Percentiles rank a stretch among this genome's conserved stretches.
Evolutionary conservation across 2,888 invertebrate species (phyloP).

Genomic region (Neoascia interrupta): DNA sequence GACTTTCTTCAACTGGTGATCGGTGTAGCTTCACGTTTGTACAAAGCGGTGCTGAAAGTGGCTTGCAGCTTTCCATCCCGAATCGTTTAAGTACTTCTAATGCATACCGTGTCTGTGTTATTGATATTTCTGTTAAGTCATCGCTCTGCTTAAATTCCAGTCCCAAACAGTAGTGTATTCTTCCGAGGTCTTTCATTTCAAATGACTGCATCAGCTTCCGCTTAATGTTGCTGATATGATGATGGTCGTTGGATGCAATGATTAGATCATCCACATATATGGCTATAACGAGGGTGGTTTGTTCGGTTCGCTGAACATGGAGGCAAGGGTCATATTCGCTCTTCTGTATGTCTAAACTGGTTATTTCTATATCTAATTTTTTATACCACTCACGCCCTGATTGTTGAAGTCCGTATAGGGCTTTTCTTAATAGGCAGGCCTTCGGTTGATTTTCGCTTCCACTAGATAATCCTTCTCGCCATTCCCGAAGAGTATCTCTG

Average conservation of each 20-base stretch:
- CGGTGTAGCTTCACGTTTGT: neutral
- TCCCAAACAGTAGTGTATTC: constrained; percentile 17
- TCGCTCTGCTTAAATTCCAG: constrained; percentile 20
- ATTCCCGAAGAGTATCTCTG: neutral
- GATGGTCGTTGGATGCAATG: constrained; percentile 15
- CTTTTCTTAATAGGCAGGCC: constrained; percentile 29
- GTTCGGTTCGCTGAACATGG: constrained; percentile 4
- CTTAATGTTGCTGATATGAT: neutral
- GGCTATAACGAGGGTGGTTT: constrained; percentile 21
- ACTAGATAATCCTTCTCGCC: neutral
- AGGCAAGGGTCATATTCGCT: constrained; percentile 27
- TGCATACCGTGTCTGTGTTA: constrained; percentile 29
- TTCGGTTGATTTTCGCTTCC: constrained; percentile 6
- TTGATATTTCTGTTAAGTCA: constrained; percentile 21
- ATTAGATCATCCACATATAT: constrained; percentile 36
- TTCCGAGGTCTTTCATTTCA: constrained; percentile 15
- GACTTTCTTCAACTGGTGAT: neutral
- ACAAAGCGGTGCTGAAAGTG: neutral
- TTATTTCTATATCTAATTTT: neutral
- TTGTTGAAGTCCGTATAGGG: constrained; percentile 24
- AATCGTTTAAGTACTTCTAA: constrained; percentile 8
- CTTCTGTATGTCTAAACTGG: too few species aligned
- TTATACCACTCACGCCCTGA: constrained; percentile 29
- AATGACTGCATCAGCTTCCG: constrained; percentile 12
- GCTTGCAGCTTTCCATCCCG: constrained; percentile 19